Evolutionary conservation across 2,797 vertebrate genomes (phyloP), one percentile per base, ranked within the genome.

Genomic region (Micromesistius poutassou): DNA sequence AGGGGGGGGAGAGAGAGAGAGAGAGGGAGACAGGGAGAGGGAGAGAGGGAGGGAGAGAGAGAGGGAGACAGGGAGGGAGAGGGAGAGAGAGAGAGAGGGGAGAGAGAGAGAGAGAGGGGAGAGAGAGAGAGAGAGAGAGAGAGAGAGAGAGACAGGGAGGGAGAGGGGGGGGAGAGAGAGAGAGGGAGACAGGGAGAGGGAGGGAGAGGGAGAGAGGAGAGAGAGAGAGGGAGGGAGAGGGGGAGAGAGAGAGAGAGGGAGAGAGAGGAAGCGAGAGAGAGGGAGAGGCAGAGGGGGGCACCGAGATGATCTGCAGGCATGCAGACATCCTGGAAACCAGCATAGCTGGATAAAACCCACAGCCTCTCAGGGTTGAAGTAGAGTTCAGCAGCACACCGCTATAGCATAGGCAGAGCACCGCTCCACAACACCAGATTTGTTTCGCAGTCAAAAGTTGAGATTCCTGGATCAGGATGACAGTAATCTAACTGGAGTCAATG

Each of bases 331-430:
- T 77, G 75, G 76, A 87, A 78, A 35, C 83, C 76, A 73, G 22
- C 7, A 38, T 74, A 55, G 81, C 40, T 76, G 82, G 77, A 78
- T 80, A 33, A 66, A 71, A 71, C 62, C 62, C 50, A 66, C 77
- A 78, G 22, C 16, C 74, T 75, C 71, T 62, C 62, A 28, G 91
- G 73, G 89, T 88, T 92, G 87, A 93, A 76, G 12, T 72, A 62
- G 87, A 91, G 92, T 92, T 92, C 91, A 93, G 75, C 83, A 78
- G 78, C 83, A n/a, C 77, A 74, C 84, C 82, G 55, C 78, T 74
- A 79, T 78, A 82, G 83, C 83, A 84, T 74, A 50, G 14, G 84
- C 81, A 30, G 70, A 33, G 40, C 8, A 33, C 2, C 25, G 72
- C 72, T 73, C 33, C 1, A 71, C 13, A 30, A 1, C 70, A 33